Evolutionary conservation across 2,888 invertebrate species (phyloP).

Genomic region (Sceliomorpha sp.): DNA sequence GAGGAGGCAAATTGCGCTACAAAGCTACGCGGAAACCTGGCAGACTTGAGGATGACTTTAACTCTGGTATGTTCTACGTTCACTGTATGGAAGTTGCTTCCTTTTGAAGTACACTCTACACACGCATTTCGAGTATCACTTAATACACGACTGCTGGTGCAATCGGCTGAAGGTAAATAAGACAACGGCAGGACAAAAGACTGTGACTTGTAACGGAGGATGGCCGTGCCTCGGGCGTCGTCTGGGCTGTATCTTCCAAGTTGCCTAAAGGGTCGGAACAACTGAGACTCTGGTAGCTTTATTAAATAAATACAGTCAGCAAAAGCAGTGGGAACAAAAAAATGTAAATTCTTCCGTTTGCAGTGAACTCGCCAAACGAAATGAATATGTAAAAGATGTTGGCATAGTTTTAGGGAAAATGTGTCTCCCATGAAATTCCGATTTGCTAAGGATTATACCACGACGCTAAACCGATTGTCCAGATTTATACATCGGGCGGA

Average conservation of each 20-base stretch:
- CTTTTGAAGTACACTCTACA: slow-evolving; percentile 37
- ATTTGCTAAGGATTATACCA: background rate
- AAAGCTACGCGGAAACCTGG: too few relatives aligned
- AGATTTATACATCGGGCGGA: too few relatives aligned
- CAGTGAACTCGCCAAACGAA: slow-evolving; percentile 8
- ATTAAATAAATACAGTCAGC: slow-evolving; percentile 68
- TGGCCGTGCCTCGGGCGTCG: slow-evolving; percentile 63
- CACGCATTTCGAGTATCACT: slow-evolving; percentile 40
- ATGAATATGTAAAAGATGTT: slow-evolving; percentile 15
- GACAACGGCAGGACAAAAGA: slow-evolving; percentile 66
- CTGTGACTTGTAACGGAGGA: slow-evolving; percentile 56
- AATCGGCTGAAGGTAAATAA: slow-evolving; percentile 72
- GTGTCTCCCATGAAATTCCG: background rate
- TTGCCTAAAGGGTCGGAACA: slow-evolving; percentile 43
- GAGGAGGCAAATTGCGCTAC: too few relatives aligned
- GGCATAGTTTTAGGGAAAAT: slow-evolving; percentile 1
- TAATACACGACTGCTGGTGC: slow-evolving; percentile 56
- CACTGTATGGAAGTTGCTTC: slow-evolving; percentile 9
- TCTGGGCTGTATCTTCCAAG: slow-evolving; percentile 58
- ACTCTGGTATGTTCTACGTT: background rate
- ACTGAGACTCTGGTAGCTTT: slow-evolving; percentile 34
- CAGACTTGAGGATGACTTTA: too few relatives aligned
- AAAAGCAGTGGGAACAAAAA: slow-evolving; percentile 48
- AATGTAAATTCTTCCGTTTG: slow-evolving; percentile 31
- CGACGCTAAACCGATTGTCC: too few relatives aligned